Percentiles rank a stretch among this genome's conserved stretches.
Conservation (phyloP, 1,140 invertebrate genomes). For the Pollicipes pollicipes region DNA sequence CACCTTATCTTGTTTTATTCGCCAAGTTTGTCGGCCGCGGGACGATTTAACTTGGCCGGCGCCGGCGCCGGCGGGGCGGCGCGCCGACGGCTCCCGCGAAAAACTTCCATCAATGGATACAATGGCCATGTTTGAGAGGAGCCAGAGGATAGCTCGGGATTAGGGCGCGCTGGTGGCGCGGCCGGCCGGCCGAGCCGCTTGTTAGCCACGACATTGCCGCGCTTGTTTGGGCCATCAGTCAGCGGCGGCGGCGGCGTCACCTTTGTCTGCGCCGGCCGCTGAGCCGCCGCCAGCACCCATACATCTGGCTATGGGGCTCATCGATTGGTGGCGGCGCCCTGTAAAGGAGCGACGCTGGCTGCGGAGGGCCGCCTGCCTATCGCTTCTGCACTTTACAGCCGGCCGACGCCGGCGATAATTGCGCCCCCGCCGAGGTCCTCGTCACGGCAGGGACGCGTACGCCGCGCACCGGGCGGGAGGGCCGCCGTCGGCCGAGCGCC, state of each 20-base stretch:
- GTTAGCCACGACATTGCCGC: too few species aligned
- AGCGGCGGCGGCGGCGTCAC: neutral
- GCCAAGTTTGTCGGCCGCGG: neutral
- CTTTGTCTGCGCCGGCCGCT: neutral
- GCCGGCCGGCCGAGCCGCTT: too few species aligned
- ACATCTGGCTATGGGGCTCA: neutral
- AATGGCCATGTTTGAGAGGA: neutral
- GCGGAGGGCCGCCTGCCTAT: too few species aligned
- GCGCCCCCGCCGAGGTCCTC: too few species aligned
- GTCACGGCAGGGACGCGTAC: too few species aligned
- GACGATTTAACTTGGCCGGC: neutral
- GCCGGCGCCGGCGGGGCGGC: too few species aligned
- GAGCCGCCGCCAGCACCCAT: neutral
- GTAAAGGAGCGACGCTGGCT: too few species aligned
- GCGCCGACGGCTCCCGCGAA: neutral
- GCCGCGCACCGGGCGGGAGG: too few species aligned
- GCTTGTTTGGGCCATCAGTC: neutral
- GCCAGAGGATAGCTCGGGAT: neutral
- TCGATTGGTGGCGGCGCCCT: too few species aligned
- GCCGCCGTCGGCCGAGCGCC: too few species aligned
- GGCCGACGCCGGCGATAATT: too few species aligned
- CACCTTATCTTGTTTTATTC: conserved; percentile 2
- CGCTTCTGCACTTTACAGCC: too few species aligned
- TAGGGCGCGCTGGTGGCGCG: neutral
- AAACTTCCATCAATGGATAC: conserved; percentile 2